phyloP scores from a whole-genome alignment of 2,888 invertebrate genomes.

The Drosophila diplacantha region DNA sequence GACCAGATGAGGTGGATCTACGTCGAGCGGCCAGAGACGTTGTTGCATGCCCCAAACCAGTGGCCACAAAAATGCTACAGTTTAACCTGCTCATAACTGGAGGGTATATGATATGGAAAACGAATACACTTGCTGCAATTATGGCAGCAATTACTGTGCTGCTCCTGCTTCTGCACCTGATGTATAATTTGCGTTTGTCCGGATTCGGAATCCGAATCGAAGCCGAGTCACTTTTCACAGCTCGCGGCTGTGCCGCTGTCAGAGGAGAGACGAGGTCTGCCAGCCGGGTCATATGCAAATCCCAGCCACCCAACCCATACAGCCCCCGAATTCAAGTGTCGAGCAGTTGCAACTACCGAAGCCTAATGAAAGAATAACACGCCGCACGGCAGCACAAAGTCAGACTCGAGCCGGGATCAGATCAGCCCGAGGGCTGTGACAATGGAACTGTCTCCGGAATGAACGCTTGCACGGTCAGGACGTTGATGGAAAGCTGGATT shows the following conservation, averaged over 20 bases:
- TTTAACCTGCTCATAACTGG: constrained; percentile 70
- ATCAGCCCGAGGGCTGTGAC: constrained; percentile 27
- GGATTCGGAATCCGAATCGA: constrained; percentile 16
- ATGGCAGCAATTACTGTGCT: constrained; percentile 52
- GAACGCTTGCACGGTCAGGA: neutral
- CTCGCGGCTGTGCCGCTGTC: constrained; percentile 59
- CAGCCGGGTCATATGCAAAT: constrained; percentile 32
- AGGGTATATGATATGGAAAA: constrained; percentile 63
- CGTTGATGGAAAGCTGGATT: neutral
- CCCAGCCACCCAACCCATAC: constrained; percentile 7
- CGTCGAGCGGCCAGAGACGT: constrained; percentile 23
- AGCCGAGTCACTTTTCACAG: constrained; percentile 71
- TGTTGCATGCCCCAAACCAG: constrained; percentile 56
- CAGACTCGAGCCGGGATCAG: constrained; percentile 29
- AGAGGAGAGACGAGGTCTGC: constrained; percentile 39
- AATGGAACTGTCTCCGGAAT: constrained; percentile 19
- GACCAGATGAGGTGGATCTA: constrained; percentile 32
- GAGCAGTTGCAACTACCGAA: constrained; percentile 46
- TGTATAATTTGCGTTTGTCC: constrained; percentile 67
- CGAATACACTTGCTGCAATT: constrained; percentile 68
- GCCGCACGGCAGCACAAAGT: constrained; percentile 46
- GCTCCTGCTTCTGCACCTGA: constrained; percentile 54
- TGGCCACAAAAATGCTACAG: constrained; percentile 55
- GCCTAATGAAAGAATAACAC: constrained; percentile 70
- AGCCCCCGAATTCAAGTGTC: constrained; percentile 31